A percentile compares a stretch with the other conserved stretches of the same genome.
Conservation (phyloP, 2,797 vertebrate species). For the Hyperoplus immaculatus region DNA sequence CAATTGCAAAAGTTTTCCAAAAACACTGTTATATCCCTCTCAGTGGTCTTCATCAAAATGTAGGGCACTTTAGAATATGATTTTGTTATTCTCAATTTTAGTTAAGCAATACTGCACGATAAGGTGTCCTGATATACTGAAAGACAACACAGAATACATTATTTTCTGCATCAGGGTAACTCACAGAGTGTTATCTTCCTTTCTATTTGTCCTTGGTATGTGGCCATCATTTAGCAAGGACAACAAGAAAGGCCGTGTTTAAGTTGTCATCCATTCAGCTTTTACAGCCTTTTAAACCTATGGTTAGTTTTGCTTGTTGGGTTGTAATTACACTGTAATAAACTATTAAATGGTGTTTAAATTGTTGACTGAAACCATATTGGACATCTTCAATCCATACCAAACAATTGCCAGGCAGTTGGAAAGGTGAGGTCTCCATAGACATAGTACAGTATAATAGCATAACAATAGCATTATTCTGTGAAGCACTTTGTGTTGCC, state of each 20-base stretch:
- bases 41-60: not conserved
- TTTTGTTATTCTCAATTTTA: not conserved
- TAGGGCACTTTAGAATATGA: not conserved
- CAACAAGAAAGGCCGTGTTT: not conserved
- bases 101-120: not conserved
- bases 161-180: not conserved
- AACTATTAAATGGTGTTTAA: too few species aligned
- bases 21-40: not conserved
- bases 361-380: too few species aligned
- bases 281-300: not conserved
- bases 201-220: too few species aligned
- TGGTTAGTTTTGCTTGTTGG: not conserved
- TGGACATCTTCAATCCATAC: too few species aligned
- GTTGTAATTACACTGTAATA: too few species aligned
- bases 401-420: too few species aligned
- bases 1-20: not conserved
- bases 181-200: not conserved
- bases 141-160: not conserved
- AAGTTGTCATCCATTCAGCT: not conserved
- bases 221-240: not conserved
- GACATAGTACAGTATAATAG: not conserved
- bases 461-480: not conserved
- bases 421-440: not conserved
- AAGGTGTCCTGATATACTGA: not conserved
- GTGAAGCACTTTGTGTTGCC: too few species aligned